These are phyloP conservation scores for Poecilia picta DNA, from an alignment of 2,797 vertebrate species.

Conservation along the genomic window DNA sequence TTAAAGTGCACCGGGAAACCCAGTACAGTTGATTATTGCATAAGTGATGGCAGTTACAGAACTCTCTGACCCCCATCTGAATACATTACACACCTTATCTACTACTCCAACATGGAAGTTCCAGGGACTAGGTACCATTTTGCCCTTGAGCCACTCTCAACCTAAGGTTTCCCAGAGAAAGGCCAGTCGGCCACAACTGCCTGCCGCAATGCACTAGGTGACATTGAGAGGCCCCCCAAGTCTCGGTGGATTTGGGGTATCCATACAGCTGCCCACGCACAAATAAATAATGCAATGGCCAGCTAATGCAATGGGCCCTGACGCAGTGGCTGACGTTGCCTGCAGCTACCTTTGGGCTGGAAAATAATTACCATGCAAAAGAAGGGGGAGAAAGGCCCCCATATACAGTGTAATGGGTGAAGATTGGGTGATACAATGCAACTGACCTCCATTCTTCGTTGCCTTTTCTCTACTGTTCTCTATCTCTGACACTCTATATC, in stretches of 20 bases:
- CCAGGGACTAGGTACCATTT: conserved; percentile 53
- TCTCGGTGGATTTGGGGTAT: conserved; percentile 80
- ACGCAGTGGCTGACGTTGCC: conserved; percentile 82
- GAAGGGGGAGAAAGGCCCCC: conserved; percentile 64
- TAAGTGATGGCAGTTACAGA: conserved; percentile 62
- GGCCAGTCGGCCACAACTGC: conserved; percentile 62
- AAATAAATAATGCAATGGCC: conserved; percentile 88
- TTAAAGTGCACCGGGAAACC: conserved; percentile 48
- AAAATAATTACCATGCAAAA: conserved; percentile 88
- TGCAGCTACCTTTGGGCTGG: conserved; percentile 85
- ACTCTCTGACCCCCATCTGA: conserved; percentile 65
- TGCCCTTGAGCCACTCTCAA: conserved; percentile 76
- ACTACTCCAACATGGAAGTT: conserved; percentile 66
- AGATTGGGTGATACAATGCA: conserved; percentile 81
- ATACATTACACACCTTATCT: conserved; percentile 69
- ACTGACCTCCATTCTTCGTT: conserved; percentile 77
- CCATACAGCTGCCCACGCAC: conserved; percentile 75
- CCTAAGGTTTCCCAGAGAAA: conserved; percentile 59
- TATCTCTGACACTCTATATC: conserved; percentile 45
- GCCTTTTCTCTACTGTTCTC: conserved; percentile 44
- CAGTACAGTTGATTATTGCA: conserved; percentile 63
- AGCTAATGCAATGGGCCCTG: conserved; percentile 83
- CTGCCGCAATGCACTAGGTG: conserved; percentile 72
- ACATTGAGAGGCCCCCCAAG: conserved; percentile 77
- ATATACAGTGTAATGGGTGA: conserved; percentile 81